Evolutionary conservation across 2,888 invertebrate species (phyloP).

Genomic region (Oeneis ivallda): DNA sequence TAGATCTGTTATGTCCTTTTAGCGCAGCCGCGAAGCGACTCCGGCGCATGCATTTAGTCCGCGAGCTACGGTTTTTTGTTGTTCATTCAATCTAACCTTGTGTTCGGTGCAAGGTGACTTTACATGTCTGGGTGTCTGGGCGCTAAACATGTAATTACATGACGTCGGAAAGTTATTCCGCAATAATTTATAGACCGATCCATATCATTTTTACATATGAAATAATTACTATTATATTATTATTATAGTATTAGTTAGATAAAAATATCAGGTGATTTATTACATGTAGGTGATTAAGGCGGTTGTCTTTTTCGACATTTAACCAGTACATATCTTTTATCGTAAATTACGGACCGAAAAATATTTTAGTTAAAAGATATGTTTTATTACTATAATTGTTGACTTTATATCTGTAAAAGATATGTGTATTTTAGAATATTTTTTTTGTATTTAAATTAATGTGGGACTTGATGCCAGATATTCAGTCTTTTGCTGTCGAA

Average conservation of each 20-base stretch:
- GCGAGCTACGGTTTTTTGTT: slow-evolving; percentile 68
- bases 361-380: slow-evolving; percentile 59
- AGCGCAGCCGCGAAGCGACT: slow-evolving; percentile 46
- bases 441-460: slow-evolving; percentile 51
- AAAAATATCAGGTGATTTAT: slow-evolving; percentile 42
- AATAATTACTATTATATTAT: slow-evolving; percentile 48
- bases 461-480: slow-evolving; percentile 65
- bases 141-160: slow-evolving; percentile 77
- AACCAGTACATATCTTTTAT: slow-evolving; percentile 51
- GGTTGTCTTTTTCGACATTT: slow-evolving; percentile 38
- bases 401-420: slow-evolving; percentile 59
- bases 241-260: slow-evolving; percentile 54
- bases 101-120: slow-evolving; percentile 77
- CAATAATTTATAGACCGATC: slow-evolving; percentile 68
- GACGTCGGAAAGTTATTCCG: slow-evolving; percentile 67
- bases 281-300: slow-evolving; percentile 42
- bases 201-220: slow-evolving; percentile 73
- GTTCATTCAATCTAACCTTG: slow-evolving; percentile 78
- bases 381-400: slow-evolving; percentile 51
- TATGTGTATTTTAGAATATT: slow-evolving; percentile 54
- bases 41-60: slow-evolving; percentile 61
- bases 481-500: slow-evolving; percentile 38
- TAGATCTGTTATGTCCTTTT: slow-evolving; percentile 45
- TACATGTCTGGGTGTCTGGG: slow-evolving; percentile 75
- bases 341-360: slow-evolving; percentile 53